These are phyloP conservation scores for Lobophora halterata DNA, from an alignment of 2,888 invertebrate genomes.

Conservation along the genomic window DNA sequence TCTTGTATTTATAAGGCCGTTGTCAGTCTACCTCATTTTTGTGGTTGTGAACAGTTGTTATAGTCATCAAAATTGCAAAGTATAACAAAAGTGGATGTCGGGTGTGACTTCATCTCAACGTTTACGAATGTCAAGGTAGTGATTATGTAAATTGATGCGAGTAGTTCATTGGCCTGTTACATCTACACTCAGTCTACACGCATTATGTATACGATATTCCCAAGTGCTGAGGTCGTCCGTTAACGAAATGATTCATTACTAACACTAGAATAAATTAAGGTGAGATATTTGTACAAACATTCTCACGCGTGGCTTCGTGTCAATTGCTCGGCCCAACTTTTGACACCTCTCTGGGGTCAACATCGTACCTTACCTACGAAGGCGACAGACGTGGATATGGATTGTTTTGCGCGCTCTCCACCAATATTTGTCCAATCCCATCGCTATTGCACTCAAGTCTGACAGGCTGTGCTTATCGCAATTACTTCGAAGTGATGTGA, in stretches of 20 bases:
- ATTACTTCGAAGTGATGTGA: slow-evolving; percentile 2
- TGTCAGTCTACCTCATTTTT: slow-evolving; percentile 11
- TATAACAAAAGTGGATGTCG: slow-evolving; percentile 14
- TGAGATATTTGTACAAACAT: slow-evolving; percentile 74
- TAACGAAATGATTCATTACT: slow-evolving; percentile 77
- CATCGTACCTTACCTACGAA: too few species aligned
- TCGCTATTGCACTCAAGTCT: slow-evolving; percentile 47
- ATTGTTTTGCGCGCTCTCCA: slow-evolving; percentile 60
- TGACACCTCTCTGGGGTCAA: slow-evolving; percentile 74
- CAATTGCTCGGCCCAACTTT: slow-evolving; percentile 66
- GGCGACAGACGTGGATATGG: slow-evolving; percentile 31
- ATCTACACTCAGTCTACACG: slow-evolving; percentile 51
- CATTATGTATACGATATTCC: slow-evolving; percentile 58
- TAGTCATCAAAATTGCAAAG: slow-evolving; percentile 10
- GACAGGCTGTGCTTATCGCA: slow-evolving; percentile 27
- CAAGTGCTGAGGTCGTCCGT: slow-evolving; percentile 66
- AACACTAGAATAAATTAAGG: slow-evolving; percentile 69
- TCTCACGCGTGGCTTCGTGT: slow-evolving; percentile 74
- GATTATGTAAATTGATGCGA: slow-evolving; percentile 58
- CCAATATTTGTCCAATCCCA: slow-evolving; percentile 62
- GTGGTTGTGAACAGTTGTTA: slow-evolving; percentile 2
- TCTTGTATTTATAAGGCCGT: slow-evolving; percentile 26
- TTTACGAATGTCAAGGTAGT: slow-evolving; percentile 42
- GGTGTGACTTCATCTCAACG: slow-evolving; percentile 20
- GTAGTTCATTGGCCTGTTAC: slow-evolving; percentile 52